These are phyloP conservation scores for Tamandua tetradactyla DNA, from an alignment of 2,797 vertebrate genomes.

Conservation along the genomic window DNA sequence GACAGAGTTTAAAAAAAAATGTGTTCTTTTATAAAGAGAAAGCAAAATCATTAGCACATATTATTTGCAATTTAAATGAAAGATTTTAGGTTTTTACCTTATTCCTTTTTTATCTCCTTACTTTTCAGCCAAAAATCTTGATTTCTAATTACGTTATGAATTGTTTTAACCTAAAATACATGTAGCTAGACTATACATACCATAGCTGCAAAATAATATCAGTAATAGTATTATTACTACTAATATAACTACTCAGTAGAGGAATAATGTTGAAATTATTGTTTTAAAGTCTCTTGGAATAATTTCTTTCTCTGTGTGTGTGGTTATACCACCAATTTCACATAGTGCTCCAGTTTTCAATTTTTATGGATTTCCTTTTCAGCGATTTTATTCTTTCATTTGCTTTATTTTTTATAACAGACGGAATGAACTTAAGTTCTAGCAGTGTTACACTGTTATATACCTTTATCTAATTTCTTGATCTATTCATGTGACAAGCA, in stretches of 20 bases:
- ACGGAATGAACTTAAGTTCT: slow-evolving; percentile 37
- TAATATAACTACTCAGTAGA: background rate
- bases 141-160: background rate
- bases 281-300: background rate
- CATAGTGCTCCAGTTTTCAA: background rate
- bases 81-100: background rate
- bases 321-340: background rate
- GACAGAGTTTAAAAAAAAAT: background rate
- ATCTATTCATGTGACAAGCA: background rate
- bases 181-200: background rate
- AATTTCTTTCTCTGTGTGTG: background rate
- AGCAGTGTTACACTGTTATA: background rate
- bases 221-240: background rate
- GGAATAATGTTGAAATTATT: background rate
- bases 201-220: background rate
- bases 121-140: background rate
- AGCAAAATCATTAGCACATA: background rate
- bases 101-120: background rate
- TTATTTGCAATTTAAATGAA: background rate
- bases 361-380: slow-evolving; percentile 5
- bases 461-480: slow-evolving; percentile 34
- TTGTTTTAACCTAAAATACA: background rate
- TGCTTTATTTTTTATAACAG: background rate
- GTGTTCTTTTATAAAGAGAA: background rate
- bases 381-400: slow-evolving; percentile 32